These are phyloP conservation scores for Baryphthengus martii DNA, from an alignment of 2,113 vertebrate species.

Conservation along the genomic window DNA sequence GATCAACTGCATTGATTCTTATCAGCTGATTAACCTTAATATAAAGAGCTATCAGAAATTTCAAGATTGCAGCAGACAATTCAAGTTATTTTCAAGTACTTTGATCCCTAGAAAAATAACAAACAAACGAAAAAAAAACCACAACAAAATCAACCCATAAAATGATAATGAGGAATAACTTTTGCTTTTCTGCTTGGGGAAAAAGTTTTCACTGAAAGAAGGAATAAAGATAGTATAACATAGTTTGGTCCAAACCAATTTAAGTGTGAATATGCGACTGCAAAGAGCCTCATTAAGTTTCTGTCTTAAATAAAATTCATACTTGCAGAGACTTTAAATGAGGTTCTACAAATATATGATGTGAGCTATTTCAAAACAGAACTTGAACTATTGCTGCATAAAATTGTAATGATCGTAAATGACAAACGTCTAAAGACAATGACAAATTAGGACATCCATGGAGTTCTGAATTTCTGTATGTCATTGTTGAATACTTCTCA, in stretches of 20 bases:
- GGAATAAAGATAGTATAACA: not conserved
- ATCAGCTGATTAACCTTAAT: slow-evolving; percentile 45
- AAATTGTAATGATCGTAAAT: slow-evolving; percentile 16
- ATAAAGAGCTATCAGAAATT: not conserved
- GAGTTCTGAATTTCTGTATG: not conserved
- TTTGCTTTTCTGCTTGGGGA: not conserved
- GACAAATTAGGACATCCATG: slow-evolving; percentile 25
- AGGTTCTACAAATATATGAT: not conserved
- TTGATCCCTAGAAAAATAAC: not conserved
- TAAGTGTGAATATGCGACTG: not conserved
- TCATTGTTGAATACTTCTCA: not conserved
- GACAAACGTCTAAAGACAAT: slow-evolving; percentile 4
- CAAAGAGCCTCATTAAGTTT: not conserved
- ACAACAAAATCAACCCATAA: too few species aligned
- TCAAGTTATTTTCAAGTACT: not conserved
- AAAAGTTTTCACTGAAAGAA: not conserved
- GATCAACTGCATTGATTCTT: slow-evolving; percentile 49
- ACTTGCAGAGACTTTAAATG: not conserved
- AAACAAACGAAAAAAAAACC: not conserved
- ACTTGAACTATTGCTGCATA: not conserved
- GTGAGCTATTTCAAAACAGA: slow-evolving; percentile 13
- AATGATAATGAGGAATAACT: not conserved
- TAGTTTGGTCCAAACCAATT: not conserved
- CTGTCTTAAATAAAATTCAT: not conserved
- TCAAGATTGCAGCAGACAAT: not conserved